Percentiles rank a stretch among this genome's conserved stretches.
These are phyloP conservation scores for Drosophila varians DNA, from an alignment of 1,140 invertebrate species.

Conservation along the genomic window DNA sequence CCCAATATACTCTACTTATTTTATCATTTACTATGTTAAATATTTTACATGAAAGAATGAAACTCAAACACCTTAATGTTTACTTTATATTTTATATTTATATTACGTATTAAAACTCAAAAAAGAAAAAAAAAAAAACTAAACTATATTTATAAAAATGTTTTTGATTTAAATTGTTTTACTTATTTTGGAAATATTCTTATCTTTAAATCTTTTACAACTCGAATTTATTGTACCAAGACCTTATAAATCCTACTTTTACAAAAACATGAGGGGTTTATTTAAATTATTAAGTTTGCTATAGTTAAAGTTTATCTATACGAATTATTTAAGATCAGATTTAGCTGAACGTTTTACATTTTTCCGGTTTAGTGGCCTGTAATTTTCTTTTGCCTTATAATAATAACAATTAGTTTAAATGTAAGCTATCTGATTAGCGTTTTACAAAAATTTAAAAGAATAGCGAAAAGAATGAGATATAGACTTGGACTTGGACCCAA, in stretches of 20 bases:
- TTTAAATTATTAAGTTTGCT: slow-evolving; percentile 63
- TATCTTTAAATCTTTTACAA: slow-evolving; percentile 66
- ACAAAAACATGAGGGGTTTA: slow-evolving; percentile 37
- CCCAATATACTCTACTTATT: slow-evolving; percentile 32
- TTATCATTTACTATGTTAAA: slow-evolving; percentile 72
- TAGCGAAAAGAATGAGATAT: slow-evolving; percentile 25
- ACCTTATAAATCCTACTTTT: slow-evolving; percentile 72
- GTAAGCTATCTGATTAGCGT: slow-evolving; percentile 68
- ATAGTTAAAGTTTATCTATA: slow-evolving; percentile 43
- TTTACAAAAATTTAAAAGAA: slow-evolving; percentile 63
- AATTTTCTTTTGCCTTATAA: slow-evolving; percentile 77
- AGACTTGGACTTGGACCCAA: too few relatives aligned
- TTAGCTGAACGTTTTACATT: slow-evolving; percentile 47
- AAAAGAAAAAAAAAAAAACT: slow-evolving; percentile 62
- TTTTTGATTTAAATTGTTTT: slow-evolving; percentile 57
- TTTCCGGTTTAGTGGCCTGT: slow-evolving; percentile 71
- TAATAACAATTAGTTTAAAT: too few relatives aligned
- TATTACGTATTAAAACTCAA: slow-evolving; percentile 64
- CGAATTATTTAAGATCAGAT: not conserved
- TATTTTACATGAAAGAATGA: slow-evolving; percentile 48
- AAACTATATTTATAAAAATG: slow-evolving; percentile 30
- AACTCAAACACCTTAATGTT: slow-evolving; percentile 46
- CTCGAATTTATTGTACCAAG: slow-evolving; percentile 75
- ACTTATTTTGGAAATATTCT: too few relatives aligned
- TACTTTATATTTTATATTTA: too few relatives aligned